Conservation (phyloP, 1,140 invertebrate species). For the Hesperophylax magnus region DNA sequence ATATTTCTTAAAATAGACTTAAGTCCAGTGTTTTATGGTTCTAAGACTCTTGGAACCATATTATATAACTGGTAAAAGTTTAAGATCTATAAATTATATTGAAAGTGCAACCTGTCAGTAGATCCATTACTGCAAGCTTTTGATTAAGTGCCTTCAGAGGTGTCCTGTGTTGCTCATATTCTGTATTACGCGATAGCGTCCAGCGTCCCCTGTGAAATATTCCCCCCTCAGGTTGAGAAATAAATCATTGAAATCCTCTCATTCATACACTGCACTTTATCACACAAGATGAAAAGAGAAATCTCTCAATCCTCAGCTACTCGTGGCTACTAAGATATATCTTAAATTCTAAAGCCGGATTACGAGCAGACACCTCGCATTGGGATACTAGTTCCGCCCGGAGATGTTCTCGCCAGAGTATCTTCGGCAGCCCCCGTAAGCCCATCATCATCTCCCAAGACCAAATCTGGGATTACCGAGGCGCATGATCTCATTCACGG, state of each 20-base stretch:
- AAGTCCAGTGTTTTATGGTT: too few species aligned
- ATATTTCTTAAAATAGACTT: too few species aligned
- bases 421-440: background rate
- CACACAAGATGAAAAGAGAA: constrained; percentile 48
- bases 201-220: constrained; percentile 3
- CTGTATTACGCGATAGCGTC: constrained; percentile 19
- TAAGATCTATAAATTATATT: background rate
- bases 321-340: constrained; percentile 51
- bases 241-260: constrained; percentile 47
- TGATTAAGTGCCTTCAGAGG: constrained; percentile 24
- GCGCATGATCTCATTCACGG: constrained; percentile 54
- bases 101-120: constrained; percentile 26
- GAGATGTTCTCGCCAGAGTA: background rate
- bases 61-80: background rate
- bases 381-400: constrained; percentile 25
- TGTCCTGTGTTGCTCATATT: background rate
- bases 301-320: constrained; percentile 50
- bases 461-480: constrained; percentile 53
- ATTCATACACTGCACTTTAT: constrained; percentile 48
- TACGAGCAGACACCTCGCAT: constrained; percentile 52
- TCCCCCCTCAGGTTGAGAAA: constrained; percentile 29
- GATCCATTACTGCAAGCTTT: constrained; percentile 33
- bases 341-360: constrained; percentile 56
- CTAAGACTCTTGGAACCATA: too few species aligned
- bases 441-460: constrained; percentile 53